Evolutionary conservation across 2,797 vertebrate species (phyloP), one percentile per base, ranked within the genome.

Genomic region (Sparidentex hasta): DNA sequence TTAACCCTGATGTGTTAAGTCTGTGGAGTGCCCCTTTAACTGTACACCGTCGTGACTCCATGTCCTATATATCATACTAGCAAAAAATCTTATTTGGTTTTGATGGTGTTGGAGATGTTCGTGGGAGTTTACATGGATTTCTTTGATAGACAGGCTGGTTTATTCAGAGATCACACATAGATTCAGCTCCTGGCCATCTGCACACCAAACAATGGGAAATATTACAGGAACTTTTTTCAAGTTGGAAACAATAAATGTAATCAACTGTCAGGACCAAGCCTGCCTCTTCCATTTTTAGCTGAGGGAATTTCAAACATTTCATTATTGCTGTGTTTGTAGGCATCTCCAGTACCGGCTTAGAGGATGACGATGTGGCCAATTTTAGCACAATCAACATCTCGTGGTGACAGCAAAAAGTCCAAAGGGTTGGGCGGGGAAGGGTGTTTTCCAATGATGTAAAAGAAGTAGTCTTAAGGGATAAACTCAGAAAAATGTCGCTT

Each of bases 111-210:
- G 64, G 57, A 51, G 46, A 47, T 83, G 71, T 82, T 84, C 80
- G 71, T 17, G 65, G 43, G 62, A 47, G 63, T 69, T 78, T 75
- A 25, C 20, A 70, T 47, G 82, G 82, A 73, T 82, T 59, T 81
- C 12, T 72, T 23, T 69, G 76, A 86, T 46, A 33, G 75, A 72
- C 68, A 55, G 67, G 66, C 74, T 43, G 59, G 74, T 85, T 88
- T 90, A 80, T 62, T 72, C 74, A 57, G 71, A 72, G 67, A 69
- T 81, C 69, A 44, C 73, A 43, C 65, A 65, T 23, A 71, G 25
- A 75, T 72, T 65, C 64, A 61, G 48, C 67, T 61, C 71, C 25
- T 16, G 66, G 65, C 84, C 79, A 84, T 86, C 88, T 89, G 88
- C 50, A 80, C 56, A 27, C 38, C 33, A 74, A 57, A 85, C 80